Conservation (phyloP, 2,888 invertebrate genomes). For the Calameuta pallipes region DNA sequence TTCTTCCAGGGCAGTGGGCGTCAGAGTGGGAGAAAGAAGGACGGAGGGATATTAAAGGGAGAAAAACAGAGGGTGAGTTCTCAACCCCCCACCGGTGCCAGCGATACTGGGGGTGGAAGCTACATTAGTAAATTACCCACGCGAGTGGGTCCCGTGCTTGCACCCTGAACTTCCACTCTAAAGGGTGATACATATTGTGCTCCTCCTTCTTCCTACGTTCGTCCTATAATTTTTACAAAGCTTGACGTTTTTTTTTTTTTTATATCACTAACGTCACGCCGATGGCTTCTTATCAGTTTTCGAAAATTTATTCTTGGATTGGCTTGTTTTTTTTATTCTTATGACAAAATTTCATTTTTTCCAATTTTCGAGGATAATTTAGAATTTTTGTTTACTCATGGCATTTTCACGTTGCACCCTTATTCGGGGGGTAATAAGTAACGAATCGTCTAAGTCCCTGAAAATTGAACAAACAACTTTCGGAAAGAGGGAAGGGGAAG, state of each 20-base stretch:
- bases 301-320: background rate
- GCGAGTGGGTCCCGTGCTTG: slow-evolving; percentile 25
- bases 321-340: background rate
- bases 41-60: slow-evolving; percentile 9
- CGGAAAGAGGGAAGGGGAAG: background rate
- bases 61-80: slow-evolving; percentile 1
- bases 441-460: slow-evolving; percentile 35
- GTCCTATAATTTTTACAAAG: background rate
- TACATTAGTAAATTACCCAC: slow-evolving; percentile 60
- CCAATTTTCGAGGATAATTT: background rate
- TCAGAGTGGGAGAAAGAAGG: slow-evolving; percentile 26
- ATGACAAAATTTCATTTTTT: background rate
- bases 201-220: background rate
- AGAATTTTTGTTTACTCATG: background rate
- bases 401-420: background rate
- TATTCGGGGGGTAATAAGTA: slow-evolving; percentile 18
- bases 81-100: background rate
- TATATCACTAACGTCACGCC: background rate
- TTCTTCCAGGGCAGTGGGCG: slow-evolving; percentile 26
- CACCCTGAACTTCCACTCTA: slow-evolving; percentile 3
- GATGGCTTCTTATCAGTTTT: background rate
- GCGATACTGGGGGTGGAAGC: slow-evolving; percentile 29
- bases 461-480: slow-evolving; percentile 34
- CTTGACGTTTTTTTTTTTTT: background rate
- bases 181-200: slow-evolving; percentile 3